Evolutionary conservation across 37 sponge, comb jelly and placozoan species (phyloP), one percentile per base, ranked within the genome.

Genomic region (Geodia barretti): DNA sequence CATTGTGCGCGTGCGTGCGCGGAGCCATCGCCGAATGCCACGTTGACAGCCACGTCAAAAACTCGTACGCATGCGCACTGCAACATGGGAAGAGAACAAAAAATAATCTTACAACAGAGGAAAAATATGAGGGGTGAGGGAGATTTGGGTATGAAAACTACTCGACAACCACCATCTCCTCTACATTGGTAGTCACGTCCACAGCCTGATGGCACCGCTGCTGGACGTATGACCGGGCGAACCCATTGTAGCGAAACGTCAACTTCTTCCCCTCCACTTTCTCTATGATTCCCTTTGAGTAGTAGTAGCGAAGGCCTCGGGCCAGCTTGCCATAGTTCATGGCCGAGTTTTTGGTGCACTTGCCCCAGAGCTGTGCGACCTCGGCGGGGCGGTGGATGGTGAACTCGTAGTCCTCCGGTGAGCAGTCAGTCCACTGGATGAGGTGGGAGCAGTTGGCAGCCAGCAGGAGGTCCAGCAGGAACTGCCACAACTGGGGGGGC

Each of bases 311-410:
- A 60, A 98, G 90, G 1, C 89, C 94, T 0, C 86, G 62, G 28
- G 83, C 79, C 58, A 98, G 79, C 68, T 98, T 93, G 63, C 89
- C 90, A 62, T 88, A 92, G 86, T 91, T 91, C 96, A 95, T 93
- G 11, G 73, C 36, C 20, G 92, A 77, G 29, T 93, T 93, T 88
- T 91, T 93, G 34, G 91, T 91, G 62, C 89, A 26, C 64, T 83
- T 60, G 5, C 96, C 96, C 98, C 98, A 98, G 38, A 86, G 86
- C 40, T 81, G 81, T 11, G 98, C 94, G 20, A 98, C 90, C 77
- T 88, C 89, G 38, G 88, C 72, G 0, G 94, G 93, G n/a, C 91
- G 72, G 61, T 80, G 83, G 59, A 98, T 90, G 41, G 93, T 88
- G 63, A 98, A 98, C 70, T 98, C 96, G 60, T 91, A 87, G 33